Conservation (phyloP, 2,888 invertebrate genomes). For the Apodemia zela region DNA sequence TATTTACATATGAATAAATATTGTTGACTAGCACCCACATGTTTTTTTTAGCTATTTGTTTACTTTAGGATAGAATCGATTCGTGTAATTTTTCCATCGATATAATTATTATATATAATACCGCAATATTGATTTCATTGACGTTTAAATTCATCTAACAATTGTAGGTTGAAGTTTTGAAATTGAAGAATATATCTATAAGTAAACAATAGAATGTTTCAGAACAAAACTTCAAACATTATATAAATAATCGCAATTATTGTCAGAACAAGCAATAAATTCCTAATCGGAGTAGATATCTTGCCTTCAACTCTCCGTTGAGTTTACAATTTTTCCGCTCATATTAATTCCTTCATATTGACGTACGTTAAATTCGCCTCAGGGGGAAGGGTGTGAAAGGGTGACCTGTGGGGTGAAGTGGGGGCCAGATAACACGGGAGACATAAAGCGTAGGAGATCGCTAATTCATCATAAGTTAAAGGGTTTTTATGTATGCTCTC, state of each 20-base stretch:
- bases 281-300: constrained; percentile 18
- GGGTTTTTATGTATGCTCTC: constrained; percentile 75
- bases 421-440: constrained; percentile 70
- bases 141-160: too few species aligned
- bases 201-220: background rate
- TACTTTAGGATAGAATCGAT: too few species aligned
- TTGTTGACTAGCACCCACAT: too few species aligned
- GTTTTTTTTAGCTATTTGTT: too few species aligned
- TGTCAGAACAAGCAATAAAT: constrained; percentile 15
- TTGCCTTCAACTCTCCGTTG: constrained; percentile 26
- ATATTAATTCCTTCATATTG: constrained; percentile 76
- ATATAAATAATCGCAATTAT: constrained; percentile 20
- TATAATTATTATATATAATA: too few species aligned
- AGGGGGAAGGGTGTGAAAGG: constrained; percentile 38
- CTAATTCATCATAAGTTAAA: constrained; percentile 81
- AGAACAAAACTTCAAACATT: constrained; percentile 1
- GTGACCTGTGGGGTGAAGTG: constrained; percentile 37
- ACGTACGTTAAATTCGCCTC: constrained; percentile 47
- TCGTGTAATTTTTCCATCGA: too few species aligned
- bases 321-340: constrained; percentile 61
- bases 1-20: too few species aligned
- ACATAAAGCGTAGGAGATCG: constrained; percentile 79
- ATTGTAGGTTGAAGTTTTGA: too few species aligned
- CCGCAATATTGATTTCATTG: too few species aligned
- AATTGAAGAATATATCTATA: too few species aligned